These are phyloP conservation scores for Brachionus asplanchnoidis DNA, from an alignment of 1,140 invertebrate genomes.

Conservation along the genomic window DNA sequence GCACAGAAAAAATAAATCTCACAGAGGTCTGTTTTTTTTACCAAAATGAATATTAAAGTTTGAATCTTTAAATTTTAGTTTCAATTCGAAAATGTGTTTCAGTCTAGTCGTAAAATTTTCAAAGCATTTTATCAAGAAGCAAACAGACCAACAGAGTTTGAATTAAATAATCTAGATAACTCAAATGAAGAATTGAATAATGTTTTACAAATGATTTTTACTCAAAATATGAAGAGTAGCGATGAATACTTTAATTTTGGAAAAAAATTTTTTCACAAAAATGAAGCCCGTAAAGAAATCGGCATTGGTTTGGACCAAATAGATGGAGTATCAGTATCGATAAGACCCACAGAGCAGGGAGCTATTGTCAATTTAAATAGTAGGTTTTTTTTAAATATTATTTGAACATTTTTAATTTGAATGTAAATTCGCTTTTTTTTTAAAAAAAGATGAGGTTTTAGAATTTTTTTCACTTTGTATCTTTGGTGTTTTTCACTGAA, in stretches of 20 bases:
- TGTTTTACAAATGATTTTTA: conserved; percentile 3
- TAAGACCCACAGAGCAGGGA: background rate
- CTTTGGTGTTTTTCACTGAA: background rate
- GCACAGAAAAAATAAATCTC: background rate
- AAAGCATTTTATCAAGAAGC: background rate
- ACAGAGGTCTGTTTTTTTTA: background rate
- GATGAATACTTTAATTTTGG: background rate
- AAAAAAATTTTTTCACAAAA: background rate
- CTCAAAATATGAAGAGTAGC: background rate
- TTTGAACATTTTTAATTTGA: background rate
- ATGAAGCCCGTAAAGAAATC: background rate
- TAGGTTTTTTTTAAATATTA: background rate
- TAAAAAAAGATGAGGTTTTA: background rate
- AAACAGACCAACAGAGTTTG: background rate
- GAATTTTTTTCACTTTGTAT: background rate
- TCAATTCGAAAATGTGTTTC: background rate
- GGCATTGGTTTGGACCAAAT: background rate
- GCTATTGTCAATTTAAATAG: background rate
- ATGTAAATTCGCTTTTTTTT: background rate
- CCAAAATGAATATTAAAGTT: background rate
- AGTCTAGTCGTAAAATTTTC: background rate
- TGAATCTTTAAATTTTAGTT: background rate
- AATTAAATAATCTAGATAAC: background rate
- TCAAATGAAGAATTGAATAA: background rate
- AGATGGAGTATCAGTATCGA: background rate